These are phyloP conservation scores for Andricus grossulariae DNA, from an alignment of 1,140 invertebrate species.

Conservation along the genomic window DNA sequence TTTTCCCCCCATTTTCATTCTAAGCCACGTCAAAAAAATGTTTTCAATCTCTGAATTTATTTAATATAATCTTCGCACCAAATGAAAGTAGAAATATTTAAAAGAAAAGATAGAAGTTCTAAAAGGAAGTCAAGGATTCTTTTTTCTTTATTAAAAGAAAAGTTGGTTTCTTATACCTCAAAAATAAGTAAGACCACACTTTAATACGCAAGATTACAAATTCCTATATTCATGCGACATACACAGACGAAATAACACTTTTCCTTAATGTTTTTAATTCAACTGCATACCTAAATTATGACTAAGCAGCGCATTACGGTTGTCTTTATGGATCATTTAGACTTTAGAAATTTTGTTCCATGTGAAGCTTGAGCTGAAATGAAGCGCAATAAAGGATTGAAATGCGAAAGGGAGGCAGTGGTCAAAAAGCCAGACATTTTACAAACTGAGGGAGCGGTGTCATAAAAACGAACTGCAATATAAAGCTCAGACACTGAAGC, in stretches of 20 bases:
- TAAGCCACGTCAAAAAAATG: too few species aligned
- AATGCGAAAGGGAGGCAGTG: conserved; percentile 24
- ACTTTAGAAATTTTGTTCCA: conserved; percentile 16
- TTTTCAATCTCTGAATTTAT: too few species aligned
- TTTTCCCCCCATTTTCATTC: too few species aligned
- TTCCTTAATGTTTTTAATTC: conserved; percentile 16
- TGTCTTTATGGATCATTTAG: not conserved
- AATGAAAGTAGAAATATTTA: too few species aligned
- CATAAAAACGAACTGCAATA: conserved; percentile 28
- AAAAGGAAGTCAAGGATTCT: too few species aligned
- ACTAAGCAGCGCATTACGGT: not conserved
- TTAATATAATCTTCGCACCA: too few species aligned
- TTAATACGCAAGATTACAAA: not conserved
- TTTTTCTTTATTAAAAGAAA: too few species aligned
- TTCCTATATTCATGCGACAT: not conserved
- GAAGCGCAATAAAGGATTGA: conserved; percentile 28
- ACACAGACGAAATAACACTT: not conserved
- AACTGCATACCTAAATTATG: conserved; percentile 2
- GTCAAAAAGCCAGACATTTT: conserved; percentile 19
- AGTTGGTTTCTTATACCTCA: too few species aligned
- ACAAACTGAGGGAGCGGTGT: conserved; percentile 27
- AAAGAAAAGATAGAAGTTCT: too few species aligned
- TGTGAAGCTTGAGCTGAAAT: not conserved
- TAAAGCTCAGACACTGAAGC: conserved; percentile 29
- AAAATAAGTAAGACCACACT: not conserved